Base-by-base conservation (phyloP, 2,888 invertebrate species). In the Villa cingulata region DNA sequence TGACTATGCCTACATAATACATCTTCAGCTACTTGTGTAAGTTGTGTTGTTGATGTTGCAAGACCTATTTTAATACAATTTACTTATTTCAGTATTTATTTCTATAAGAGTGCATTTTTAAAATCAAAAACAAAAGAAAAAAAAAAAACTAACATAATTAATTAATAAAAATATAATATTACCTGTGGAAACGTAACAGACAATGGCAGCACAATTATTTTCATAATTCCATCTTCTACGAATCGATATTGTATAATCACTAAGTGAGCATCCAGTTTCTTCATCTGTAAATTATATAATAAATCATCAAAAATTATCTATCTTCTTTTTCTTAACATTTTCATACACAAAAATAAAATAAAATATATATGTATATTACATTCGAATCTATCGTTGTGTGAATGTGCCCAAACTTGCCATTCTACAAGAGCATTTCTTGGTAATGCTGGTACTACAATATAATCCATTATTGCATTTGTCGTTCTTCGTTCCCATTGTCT, bases 361-460 rank as follows among this genome's bases (percentile, higher is more conserved):
- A 34, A 34, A 37, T 34, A 37, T 27, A 40, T 19, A 14, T n/a
- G 9, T 23, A 15, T 34, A 4, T 75, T 70, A 88, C 87, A 89
- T 67, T 89, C 87, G 64, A 89, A 89, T 54, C 85, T 77, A 68
- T 83, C 82, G 70, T 89, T 90, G 70, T 87, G 85, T 48, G 82
- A 77, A 66, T 89, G 89, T 38, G 87, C 87, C 87, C 88, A 88
- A 51, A 91, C 87, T 65, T 90, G 89, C 92, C 92, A 94, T 70
- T 94, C 92, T 19, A 94, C 81, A 45, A 80, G 72, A 19, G 90
- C 91, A 54, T 71, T 76, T 42, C 83, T 76, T 2, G 94, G 94
- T 61, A 94, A 73, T 20, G 77, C 78, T 23, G 83, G 77, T 50
- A 92, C 83, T 43, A 91, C 86, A 41, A 90, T 81, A 67, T 86